Conservation (phyloP, 2,797 vertebrate genomes). For the Jordanella pulchra region DNA sequence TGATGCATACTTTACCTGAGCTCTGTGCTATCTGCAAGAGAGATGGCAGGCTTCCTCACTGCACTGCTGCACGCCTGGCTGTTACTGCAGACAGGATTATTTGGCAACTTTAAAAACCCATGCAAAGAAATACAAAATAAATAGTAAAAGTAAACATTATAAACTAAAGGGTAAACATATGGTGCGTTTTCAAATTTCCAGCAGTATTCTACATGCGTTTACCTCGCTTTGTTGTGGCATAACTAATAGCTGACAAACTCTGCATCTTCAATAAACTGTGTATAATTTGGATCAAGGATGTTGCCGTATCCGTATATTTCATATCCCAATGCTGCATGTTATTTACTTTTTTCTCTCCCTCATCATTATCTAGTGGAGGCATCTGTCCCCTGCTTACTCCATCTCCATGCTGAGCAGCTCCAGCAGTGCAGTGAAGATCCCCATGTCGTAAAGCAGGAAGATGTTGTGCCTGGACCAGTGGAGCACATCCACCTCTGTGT, state of each 20-base stretch:
- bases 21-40: conserved; percentile 95
- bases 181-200: background rate
- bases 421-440: conserved; percentile 92
- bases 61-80: conserved; percentile 94
- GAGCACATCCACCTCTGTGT: conserved; percentile 87
- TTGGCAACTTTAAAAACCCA: background rate
- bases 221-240: conserved; percentile 11
- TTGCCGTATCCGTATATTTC: background rate
- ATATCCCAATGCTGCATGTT: background rate
- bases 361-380: background rate
- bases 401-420: conserved; percentile 98
- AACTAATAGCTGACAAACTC: conserved; percentile 23
- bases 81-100: conserved; percentile 80
- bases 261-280: conserved; percentile 2
- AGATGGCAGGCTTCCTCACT: conserved; percentile 93
- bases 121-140: background rate
- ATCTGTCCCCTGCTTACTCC: conserved; percentile 83
- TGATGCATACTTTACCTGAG: conserved; percentile 83
- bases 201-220: conserved; percentile 10
- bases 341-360: background rate
- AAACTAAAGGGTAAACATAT: background rate
- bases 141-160: background rate
- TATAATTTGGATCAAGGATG: background rate
- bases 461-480: conserved; percentile 93
- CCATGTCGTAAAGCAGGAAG: conserved; percentile 94